A percentile compares a stretch with the other conserved stretches of the same genome.
Conservation (phyloP, 2,113 vertebrate species). For the Nycticorax nycticorax region DNA sequence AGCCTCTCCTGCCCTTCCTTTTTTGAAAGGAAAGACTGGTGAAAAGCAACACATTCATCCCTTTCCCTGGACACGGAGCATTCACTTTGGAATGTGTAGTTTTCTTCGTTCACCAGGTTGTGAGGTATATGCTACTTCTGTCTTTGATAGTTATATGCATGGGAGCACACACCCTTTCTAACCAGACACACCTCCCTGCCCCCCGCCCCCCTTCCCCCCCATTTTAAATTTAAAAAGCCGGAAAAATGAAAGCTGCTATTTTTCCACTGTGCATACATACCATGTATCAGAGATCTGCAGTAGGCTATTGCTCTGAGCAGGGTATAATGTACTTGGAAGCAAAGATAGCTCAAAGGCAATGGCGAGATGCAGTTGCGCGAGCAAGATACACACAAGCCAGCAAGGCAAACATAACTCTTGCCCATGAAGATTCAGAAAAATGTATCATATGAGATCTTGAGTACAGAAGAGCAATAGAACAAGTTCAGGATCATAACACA, state of each 20-base stretch:
- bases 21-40: not conserved
- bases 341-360: not conserved
- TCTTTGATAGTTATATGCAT: not conserved
- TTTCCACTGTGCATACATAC: not conserved
- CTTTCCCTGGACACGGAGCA: not conserved
- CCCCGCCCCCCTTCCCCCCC: no score
- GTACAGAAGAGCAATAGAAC: not conserved
- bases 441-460: not conserved
- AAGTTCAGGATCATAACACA: not conserved
- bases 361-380: not conserved
- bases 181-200: not conserved
- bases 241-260: not conserved
- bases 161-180: not conserved
- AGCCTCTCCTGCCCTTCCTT: not conserved
- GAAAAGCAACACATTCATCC: not conserved
- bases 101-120: not conserved
- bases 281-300: not conserved
- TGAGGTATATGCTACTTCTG: not conserved
- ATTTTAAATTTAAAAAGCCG: not conserved
- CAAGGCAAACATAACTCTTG: not conserved
- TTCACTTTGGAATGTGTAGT: not conserved
- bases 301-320: not conserved
- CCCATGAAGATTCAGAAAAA: not conserved
- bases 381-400: not conserved
- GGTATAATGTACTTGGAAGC: not conserved